Conservation (phyloP, 2,888 invertebrate genomes). For the Rhopalosiphum nymphaeae region DNA sequence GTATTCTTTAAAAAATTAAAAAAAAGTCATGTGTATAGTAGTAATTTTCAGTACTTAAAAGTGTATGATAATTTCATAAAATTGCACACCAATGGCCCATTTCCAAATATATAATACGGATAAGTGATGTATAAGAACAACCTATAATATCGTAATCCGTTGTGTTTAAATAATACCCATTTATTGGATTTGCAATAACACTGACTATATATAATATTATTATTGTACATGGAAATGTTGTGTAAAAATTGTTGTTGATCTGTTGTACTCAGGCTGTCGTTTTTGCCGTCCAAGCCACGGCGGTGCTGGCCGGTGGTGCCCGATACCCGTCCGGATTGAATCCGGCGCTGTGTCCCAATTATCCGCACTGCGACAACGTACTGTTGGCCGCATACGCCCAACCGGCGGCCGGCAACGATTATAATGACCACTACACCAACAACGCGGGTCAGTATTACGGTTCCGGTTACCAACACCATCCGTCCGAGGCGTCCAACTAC, state of each 20-base stretch:
- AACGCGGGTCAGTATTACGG: not conserved
- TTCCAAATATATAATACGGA: not conserved
- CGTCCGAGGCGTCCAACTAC: conserved; percentile 1
- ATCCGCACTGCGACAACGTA: conserved; percentile 73
- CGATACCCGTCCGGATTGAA: conserved; percentile 75
- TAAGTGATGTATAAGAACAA: no score
- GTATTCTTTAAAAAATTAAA: not conserved
- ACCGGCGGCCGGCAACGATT: conserved; percentile 71
- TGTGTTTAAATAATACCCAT: no score
- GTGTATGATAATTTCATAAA: not conserved
- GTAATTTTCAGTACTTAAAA: not conserved
- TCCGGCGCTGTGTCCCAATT: conserved; percentile 75
- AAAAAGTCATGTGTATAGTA: not conserved
- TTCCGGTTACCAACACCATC: conserved; percentile 50
- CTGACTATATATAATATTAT: not conserved
- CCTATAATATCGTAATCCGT: no score
- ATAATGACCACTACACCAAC: conserved; percentile 26
- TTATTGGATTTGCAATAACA: no score
- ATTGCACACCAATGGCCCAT: not conserved
- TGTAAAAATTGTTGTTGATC: not conserved
- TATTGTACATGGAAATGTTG: not conserved
- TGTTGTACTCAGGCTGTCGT: conserved; percentile 29
- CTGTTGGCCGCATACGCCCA: conserved; percentile 70
- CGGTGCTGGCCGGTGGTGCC: conserved; percentile 71
- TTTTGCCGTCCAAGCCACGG: conserved; percentile 67